Evolutionary conservation across 2,888 invertebrate species (phyloP), one percentile per base, ranked within the genome.

Genomic region (Apamea crenata): DNA sequence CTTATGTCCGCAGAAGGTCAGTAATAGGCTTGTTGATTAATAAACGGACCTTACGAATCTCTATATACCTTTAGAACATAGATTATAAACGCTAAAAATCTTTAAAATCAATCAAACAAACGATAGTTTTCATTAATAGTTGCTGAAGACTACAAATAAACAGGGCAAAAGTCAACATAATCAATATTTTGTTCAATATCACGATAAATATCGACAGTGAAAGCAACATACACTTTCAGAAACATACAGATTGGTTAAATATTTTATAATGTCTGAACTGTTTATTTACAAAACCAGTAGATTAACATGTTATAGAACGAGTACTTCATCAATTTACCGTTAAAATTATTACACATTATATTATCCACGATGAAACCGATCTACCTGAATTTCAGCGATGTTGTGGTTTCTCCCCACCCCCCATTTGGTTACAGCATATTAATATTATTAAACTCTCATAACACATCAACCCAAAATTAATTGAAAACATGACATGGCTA

Each of bases 391-490:
- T 18, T 29, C 36, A n/a, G 16, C 44, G 12, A n/a, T 16, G 40
- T 32, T 32, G 76, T 81, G 44, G 56, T 65, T 69, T 61, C 59
- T 25, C 40, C 18, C 6, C 25, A 32, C 25, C 29, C 7, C 10
- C n/a, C 5, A 16, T 16, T 70, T 66, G 21, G 53, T 68, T 32
- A 61, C 18, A 73, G 32, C 29, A 21, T 32, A 75, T 69, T 56
- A 63, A 85, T 76, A 63, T 61, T 69, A 56, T 36, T 56, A 47
- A 71, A 66, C 16, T 61, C 53, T 56, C 10, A 6, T 61, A 74
- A 47, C 32, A 74, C 36, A 61, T 63, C n/a, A 72, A 69, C n/a
- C 44, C 36, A 29, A 72, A 69, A 74, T 71, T 77, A 74, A 86
- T 85, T 71, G 53, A 40, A 77, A 75, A 73, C 59, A 72, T 16